Evolutionary conservation across 1,140 invertebrate species (phyloP), one percentile per base, ranked within the genome.

Genomic region (Yoshiicerus persimilis): DNA sequence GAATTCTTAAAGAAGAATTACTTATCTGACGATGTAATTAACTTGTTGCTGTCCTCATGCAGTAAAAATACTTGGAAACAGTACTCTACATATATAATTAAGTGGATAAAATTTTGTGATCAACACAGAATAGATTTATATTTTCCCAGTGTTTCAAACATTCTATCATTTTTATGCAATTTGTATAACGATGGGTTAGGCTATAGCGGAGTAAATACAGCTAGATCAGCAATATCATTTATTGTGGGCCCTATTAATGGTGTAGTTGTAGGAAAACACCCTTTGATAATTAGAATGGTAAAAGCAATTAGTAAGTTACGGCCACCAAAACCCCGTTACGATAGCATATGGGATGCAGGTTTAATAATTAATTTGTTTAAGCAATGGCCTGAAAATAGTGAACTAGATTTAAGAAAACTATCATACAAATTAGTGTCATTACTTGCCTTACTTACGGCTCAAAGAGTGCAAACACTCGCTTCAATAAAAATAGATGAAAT

Each of bases 391-490:
- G 32, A 10, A 30, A 77, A 77, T 30, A 23, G 39, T 11, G n/a
- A 16, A 4, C 25, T 87, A 47, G n/a, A 2, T 10, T n/a, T 80
- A 25, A 41, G 20, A 20, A 34, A 39, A 47, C 16, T 77, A 2
- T 32, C 66, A 3, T 16, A 80, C 0, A 87, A 87, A 20, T 30
- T 75, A 34, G 30, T 39, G 13, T 23, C 25, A 9, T n/a, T 86
- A 27, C 9, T 86, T 10, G 85, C 85, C 0, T 36, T 86, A 25
- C 8, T 64, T 1, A 66, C 47, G 3, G 85, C 56, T 34, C 85
- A 86, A 25, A 39, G 85, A n/a, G 62, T 86, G 32, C 85, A 86
- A 86, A 86, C 85, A 16, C 20, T 86, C 5, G 5, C 27, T 66
- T 32, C 32, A 0, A 66, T 64, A n/a, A 23, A 86, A 34, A 2